Conservation (phyloP, 1,140 invertebrate genomes). For the Arion vulgaris region DNA sequence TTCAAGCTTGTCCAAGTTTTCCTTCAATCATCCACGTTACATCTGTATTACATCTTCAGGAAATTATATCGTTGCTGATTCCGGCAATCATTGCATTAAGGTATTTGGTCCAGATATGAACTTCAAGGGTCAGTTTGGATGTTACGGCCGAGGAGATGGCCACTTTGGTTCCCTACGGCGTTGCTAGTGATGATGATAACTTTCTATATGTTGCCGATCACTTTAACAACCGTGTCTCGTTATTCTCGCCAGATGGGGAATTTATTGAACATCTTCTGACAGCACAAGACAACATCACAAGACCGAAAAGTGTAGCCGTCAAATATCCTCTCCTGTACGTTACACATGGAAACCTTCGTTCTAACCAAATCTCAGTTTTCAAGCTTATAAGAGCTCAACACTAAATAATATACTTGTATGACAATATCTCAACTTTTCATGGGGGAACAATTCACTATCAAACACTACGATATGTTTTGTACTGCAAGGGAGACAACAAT, state of each 20-base stretch:
- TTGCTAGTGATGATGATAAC: conserved; percentile 85
- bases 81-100: conserved; percentile 60
- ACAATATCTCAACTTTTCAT: too few species aligned
- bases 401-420: too few species aligned
- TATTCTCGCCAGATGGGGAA: conserved; percentile 45
- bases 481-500: too few species aligned
- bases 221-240: conserved; percentile 84
- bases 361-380: conserved; percentile 44
- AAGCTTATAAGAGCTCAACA: neutral
- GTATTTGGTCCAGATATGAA: conserved; percentile 55
- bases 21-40: conserved; percentile 49
- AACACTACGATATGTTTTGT: too few species aligned
- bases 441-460: too few species aligned
- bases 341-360: conserved; percentile 46
- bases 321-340: conserved; percentile 42
- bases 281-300: conserved; percentile 42
- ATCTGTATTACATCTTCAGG: conserved; percentile 44
- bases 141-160: conserved; percentile 81
- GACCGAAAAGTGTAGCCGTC: conserved; percentile 46
- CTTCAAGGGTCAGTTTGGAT: conserved; percentile 78
- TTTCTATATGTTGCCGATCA: conserved; percentile 90
- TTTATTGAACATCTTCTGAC: conserved; percentile 55
- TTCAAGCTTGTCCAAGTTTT: too few species aligned
- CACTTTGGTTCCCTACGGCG: conserved; percentile 92
- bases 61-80: conserved; percentile 61